Evolutionary conservation across 2,888 invertebrate species (phyloP).

Genomic region (Nomada fucata): DNA sequence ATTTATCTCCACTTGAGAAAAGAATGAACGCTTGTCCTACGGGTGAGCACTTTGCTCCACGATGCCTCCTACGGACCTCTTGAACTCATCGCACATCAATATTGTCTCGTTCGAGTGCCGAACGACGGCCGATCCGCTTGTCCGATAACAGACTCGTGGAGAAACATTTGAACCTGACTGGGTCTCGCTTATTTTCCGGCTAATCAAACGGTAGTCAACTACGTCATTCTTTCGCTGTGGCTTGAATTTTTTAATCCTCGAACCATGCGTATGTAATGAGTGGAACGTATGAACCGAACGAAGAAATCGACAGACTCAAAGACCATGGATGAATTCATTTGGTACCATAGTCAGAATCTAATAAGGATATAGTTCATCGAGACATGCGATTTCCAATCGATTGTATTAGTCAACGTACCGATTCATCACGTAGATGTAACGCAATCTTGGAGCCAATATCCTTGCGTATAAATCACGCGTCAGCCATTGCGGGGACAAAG

Average conservation of each 20-base stretch:
- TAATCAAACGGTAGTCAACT: neutral
- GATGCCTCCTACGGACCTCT: constrained; percentile 67
- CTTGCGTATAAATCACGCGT: constrained; percentile 75
- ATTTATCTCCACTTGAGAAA: constrained; percentile 69
- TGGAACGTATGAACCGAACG: neutral
- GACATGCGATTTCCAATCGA: constrained; percentile 57
- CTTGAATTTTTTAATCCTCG: neutral
- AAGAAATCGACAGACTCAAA: neutral
- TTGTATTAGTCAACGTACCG: constrained; percentile 62
- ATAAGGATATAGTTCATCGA: constrained; percentile 19
- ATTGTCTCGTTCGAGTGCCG: constrained; percentile 70
- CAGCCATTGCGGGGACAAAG: constrained; percentile 74
- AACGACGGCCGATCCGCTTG: constrained; percentile 61
- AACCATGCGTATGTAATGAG: neutral
- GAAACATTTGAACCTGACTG: constrained; percentile 51
- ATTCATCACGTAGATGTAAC: constrained; percentile 72
- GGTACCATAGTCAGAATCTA: neutral
- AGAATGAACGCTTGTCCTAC: constrained; percentile 67
- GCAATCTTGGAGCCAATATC: constrained; percentile 78
- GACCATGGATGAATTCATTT: neutral
- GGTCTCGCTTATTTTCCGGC: constrained; percentile 31
- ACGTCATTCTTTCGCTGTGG: neutral
- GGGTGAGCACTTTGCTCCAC: constrained; percentile 68
- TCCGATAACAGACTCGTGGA: constrained; percentile 57
- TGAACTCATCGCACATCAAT: constrained; percentile 73